Conservation (phyloP, 2,113 vertebrate species). For the Aptenodytes patagonicus region DNA sequence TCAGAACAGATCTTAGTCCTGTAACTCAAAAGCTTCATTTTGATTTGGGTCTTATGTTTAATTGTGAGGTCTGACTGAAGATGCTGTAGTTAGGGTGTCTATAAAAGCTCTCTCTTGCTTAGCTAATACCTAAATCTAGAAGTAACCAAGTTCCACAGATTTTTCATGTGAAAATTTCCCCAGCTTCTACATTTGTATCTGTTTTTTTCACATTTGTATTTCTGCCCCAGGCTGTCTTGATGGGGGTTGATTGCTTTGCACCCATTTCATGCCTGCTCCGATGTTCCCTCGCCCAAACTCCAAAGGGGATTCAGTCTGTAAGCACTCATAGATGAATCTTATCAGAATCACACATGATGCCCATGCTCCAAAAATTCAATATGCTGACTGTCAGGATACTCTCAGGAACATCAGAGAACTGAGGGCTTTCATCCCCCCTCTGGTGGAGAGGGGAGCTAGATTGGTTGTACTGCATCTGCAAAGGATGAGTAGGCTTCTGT, state of each 20-base stretch:
- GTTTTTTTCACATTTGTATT: not conserved
- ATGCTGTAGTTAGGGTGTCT: not conserved
- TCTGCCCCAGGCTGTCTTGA: not conserved
- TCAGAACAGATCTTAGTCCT: slow-evolving; percentile 29
- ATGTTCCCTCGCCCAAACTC: not conserved
- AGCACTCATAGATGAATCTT: not conserved
- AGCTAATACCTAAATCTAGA: not conserved
- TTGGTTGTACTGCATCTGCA: not conserved
- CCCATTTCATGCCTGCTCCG: not conserved
- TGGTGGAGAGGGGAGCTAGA: not conserved
- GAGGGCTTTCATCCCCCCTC: not conserved
- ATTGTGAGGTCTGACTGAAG: not conserved
- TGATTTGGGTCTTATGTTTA: not conserved
- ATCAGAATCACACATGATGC: not conserved
- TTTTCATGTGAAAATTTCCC: not conserved
- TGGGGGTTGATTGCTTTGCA: not conserved
- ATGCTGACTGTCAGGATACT: not conserved
- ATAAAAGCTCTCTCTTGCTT: not conserved
- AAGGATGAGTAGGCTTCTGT: not conserved
- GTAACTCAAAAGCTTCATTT: slow-evolving; percentile 28
- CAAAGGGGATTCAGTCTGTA: not conserved
- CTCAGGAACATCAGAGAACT: not conserved
- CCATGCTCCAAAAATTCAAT: not conserved
- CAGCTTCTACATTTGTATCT: not conserved
- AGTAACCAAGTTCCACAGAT: not conserved